These are phyloP conservation scores for Chirona hameri DNA, from an alignment of 2,888 invertebrate genomes.

Conservation along the genomic window DNA sequence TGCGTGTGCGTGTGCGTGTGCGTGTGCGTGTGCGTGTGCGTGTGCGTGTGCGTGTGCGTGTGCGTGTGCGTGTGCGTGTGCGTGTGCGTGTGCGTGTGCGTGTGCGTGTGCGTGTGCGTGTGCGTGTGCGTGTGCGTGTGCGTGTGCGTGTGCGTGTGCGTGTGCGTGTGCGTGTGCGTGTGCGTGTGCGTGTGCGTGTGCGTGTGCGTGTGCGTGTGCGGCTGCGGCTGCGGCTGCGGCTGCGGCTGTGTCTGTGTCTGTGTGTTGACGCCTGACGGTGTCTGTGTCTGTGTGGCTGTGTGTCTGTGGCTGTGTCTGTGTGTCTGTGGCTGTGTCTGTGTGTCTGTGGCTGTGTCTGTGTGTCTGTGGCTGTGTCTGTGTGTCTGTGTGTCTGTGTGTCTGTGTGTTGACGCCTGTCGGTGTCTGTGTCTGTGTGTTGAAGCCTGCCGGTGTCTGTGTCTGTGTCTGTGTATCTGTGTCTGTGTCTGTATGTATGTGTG, in stretches of 20 bases:
- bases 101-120: no score
- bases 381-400: slow-evolving; percentile 22
- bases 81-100: no score
- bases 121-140: no score
- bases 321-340: background rate
- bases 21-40: background rate
- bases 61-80: background rate
- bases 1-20: background rate
- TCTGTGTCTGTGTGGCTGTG: background rate
- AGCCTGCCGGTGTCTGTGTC: background rate
- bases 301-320: background rate
- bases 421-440: background rate
- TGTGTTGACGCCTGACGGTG: no score
- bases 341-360: background rate
- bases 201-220: no score
- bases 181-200: no score
- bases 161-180: background rate
- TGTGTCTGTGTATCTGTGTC: background rate
- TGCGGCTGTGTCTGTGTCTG: background rate
- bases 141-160: background rate
- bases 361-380: slow-evolving; percentile 27
- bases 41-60: no score
- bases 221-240: no score
- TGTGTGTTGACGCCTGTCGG: background rate
- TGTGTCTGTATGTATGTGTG: background rate